These are phyloP conservation scores for Anser brachyrhynchus DNA, from an alignment of 2,113 vertebrate species.

Conservation along the genomic window DNA sequence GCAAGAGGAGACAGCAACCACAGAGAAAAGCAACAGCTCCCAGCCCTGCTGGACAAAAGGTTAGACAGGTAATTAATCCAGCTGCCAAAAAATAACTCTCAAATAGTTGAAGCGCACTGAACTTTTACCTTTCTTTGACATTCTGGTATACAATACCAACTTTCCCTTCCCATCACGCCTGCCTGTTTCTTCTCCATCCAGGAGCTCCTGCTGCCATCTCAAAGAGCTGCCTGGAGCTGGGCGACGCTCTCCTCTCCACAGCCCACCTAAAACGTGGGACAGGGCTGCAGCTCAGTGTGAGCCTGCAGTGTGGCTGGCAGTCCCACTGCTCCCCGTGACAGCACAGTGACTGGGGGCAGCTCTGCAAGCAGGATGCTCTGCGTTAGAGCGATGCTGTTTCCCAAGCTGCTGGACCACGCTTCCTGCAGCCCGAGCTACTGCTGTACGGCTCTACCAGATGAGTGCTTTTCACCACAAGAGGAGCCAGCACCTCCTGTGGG, in stretches of 20 bases:
- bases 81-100: neutral
- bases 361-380: rapidly evolving
- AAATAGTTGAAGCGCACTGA: neutral
- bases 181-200: neutral
- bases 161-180: neutral
- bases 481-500: neutral
- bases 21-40: neutral
- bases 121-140: neutral
- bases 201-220: neutral
- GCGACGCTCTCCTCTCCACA: rapidly evolving
- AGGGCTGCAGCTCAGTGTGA: neutral
- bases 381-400: neutral
- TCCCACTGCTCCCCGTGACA: neutral
- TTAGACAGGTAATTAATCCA: neutral
- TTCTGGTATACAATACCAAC: neutral
- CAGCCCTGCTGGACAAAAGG: neutral
- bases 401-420: rapidly evolving
- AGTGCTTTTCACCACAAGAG: neutral
- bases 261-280: neutral
- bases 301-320: neutral
- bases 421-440: neutral
- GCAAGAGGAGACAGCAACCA: neutral
- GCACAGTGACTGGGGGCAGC: neutral
- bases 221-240: neutral
- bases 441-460: too few relatives aligned